Evolutionary conservation across 1,140 invertebrate species (phyloP).

Genomic region (Phortica variegata): DNA sequence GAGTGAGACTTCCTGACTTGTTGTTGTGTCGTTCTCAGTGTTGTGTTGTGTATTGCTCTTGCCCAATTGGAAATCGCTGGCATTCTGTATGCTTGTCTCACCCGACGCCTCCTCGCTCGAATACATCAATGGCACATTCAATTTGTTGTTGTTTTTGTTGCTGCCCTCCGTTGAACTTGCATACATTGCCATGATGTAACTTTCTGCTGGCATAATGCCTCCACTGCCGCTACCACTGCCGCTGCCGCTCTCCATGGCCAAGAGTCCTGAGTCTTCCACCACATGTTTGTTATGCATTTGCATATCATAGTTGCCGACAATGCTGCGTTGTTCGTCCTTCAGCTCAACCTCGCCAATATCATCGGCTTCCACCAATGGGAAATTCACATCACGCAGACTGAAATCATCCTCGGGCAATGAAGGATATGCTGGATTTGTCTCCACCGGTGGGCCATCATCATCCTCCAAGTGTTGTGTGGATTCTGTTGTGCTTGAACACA

Average conservation of each 20-base stretch:
- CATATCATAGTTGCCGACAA: constrained; percentile 28
- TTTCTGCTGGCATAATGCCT: constrained; percentile 21
- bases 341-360: constrained; percentile 32
- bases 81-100: constrained; percentile 39
- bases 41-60: constrained; percentile 12
- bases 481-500: constrained; percentile 9
- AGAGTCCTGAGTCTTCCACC: constrained; percentile 8
- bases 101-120: constrained; percentile 40
- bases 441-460: constrained; percentile 43
- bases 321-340: constrained; percentile 40
- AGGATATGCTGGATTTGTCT: constrained; percentile 50
- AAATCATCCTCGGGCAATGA: constrained; percentile 50
- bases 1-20: constrained; percentile 10
- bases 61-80: constrained; percentile 30
- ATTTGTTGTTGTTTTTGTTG: background rate
- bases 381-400: constrained; percentile 46
- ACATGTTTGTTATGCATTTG: constrained; percentile 23
- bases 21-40: constrained; percentile 21
- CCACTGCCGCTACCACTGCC: constrained; percentile 39
- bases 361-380: constrained; percentile 39
- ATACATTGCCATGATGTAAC: constrained; percentile 15
- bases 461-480: constrained; percentile 42
- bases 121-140: constrained; percentile 34
- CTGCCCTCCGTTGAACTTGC: constrained; percentile 8
- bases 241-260: constrained; percentile 22